Conservation (phyloP, 2,113 vertebrate genomes). For the Phodopus roborovskii region DNA sequence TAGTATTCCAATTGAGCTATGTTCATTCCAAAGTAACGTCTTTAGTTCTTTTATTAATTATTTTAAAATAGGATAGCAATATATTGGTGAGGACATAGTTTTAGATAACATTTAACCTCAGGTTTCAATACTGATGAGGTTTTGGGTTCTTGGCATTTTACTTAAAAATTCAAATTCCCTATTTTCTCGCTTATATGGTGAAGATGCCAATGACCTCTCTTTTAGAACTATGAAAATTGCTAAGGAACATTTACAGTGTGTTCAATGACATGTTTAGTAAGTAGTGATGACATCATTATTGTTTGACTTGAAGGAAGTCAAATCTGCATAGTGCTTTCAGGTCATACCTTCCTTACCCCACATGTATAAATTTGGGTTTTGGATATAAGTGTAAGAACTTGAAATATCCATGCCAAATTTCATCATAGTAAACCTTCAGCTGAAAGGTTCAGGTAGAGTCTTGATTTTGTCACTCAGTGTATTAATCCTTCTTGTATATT, state of each 20-base stretch:
- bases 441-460: background rate
- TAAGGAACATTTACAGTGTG: background rate
- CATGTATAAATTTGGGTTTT: constrained; percentile 24
- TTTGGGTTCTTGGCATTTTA: background rate
- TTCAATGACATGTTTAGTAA: background rate
- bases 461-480: background rate
- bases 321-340: background rate
- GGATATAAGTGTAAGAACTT: background rate
- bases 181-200: background rate
- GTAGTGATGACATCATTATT: background rate
- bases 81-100: background rate
- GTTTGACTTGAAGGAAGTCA: background rate
- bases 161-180: background rate
- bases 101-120: background rate
- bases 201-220: background rate
- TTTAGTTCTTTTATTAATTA: background rate
- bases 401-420: constrained; percentile 36
- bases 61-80: background rate
- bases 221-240: background rate
- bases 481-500: background rate
- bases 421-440: background rate
- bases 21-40: background rate
- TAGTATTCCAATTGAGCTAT: background rate
- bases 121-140: background rate
- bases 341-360: background rate